Percentiles rank a stretch among this genome's conserved stretches.
Conservation (phyloP, 2,113 vertebrate genomes). For the Muntiacus reevesi region DNA sequence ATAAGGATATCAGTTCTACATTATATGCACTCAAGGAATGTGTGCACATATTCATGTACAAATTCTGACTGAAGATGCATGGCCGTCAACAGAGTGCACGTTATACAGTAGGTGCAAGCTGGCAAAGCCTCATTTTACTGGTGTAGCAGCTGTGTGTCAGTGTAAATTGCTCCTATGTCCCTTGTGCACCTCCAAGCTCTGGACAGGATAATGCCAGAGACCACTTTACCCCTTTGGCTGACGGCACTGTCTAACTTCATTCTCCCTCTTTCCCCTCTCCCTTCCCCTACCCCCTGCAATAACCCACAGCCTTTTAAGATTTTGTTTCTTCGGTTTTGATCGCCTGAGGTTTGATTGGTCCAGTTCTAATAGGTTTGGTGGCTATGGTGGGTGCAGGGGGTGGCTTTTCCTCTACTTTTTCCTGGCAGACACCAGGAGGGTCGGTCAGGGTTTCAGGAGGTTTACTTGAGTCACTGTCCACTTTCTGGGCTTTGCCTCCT, state of each 20-base stretch:
- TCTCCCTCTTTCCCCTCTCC: not conserved
- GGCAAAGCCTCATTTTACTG: slow-evolving; percentile 47
- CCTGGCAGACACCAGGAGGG: slow-evolving; percentile 84
- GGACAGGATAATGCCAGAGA: slow-evolving; percentile 34
- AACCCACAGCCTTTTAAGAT: slow-evolving; percentile 80
- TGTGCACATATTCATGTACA: not conserved
- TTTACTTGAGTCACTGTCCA: slow-evolving; percentile 86
- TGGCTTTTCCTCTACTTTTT: slow-evolving; percentile 88
- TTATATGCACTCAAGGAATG: slow-evolving; percentile 9
- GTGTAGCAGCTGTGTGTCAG: not conserved
- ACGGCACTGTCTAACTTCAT: slow-evolving; percentile 55
- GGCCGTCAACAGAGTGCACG: slow-evolving; percentile 14
- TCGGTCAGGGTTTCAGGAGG: slow-evolving; percentile 82
- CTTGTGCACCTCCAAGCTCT: slow-evolving; percentile 11
- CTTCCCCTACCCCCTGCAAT: not conserved
- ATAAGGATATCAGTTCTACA: not conserved
- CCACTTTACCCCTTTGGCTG: not conserved
- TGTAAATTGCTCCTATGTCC: not conserved
- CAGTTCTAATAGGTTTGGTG: slow-evolving; percentile 95
- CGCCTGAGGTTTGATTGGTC: slow-evolving; percentile 98
- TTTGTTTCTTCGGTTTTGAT: slow-evolving; percentile 99
- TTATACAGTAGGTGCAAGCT: slow-evolving; percentile 40
- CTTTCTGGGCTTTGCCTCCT: slow-evolving; percentile 87
- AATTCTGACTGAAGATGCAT: not conserved
- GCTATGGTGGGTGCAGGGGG: slow-evolving; percentile 77